A percentile compares a stretch with the other conserved stretches of the same genome.
These are phyloP conservation scores for Macrochelys suwanniensis DNA, from an alignment of 2,797 vertebrate genomes.

Conservation along the genomic window DNA sequence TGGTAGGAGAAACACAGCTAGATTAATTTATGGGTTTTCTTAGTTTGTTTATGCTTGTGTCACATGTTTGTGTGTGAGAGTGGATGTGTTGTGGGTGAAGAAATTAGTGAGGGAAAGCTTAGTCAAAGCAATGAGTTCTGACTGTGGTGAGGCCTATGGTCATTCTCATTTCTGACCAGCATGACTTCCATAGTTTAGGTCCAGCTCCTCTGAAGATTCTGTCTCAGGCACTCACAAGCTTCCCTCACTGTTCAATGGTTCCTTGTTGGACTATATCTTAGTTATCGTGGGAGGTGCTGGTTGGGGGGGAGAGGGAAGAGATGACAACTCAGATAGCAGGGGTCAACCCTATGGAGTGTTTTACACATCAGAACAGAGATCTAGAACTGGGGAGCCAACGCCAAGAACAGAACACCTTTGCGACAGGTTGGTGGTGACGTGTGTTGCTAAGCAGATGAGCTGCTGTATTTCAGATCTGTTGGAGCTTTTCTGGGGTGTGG, in stretches of 20 bases:
- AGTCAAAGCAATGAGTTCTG: not conserved
- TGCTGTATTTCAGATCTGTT: not conserved
- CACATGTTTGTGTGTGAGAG: not conserved
- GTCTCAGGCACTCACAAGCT: not conserved
- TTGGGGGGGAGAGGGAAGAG: not conserved
- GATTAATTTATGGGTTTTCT: not conserved
- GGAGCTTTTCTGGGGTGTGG: not conserved
- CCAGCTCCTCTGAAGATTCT: not conserved
- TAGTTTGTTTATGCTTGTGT: not conserved
- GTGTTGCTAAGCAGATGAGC: not conserved
- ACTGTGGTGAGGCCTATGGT: rapidly evolving
- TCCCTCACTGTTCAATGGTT: not conserved
- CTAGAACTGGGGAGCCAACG: not conserved
- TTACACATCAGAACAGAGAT: not conserved
- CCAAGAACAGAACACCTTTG: not conserved
- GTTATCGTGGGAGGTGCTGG: not conserved
- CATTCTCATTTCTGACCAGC: not conserved
- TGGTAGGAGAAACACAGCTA: not conserved
- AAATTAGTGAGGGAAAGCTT: rapidly evolving
- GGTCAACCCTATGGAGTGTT: not conserved
- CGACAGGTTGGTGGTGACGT: not conserved
- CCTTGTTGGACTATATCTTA: rapidly evolving
- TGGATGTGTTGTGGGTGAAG: not conserved
- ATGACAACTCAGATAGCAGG: not conserved
- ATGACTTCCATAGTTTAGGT: not conserved